A percentile compares a stretch with the other conserved stretches of the same genome.
These are phyloP conservation scores for Mimachlamys varia DNA, from an alignment of 2,888 invertebrate species.

Conservation along the genomic window DNA sequence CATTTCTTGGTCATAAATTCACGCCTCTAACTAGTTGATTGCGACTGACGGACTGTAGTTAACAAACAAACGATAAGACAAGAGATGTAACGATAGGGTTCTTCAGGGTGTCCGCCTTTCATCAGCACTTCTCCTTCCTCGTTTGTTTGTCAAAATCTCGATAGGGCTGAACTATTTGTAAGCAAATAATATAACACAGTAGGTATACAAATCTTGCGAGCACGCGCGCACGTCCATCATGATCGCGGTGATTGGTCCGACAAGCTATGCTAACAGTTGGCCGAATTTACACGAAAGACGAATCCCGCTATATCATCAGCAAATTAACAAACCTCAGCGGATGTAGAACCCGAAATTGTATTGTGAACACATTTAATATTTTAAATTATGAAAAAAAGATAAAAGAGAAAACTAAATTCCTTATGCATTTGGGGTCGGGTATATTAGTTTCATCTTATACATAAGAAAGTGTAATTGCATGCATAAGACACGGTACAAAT, in stretches of 20 bases:
- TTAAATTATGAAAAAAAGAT: too few relatives aligned
- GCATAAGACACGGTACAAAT: too few relatives aligned
- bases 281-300: not conserved
- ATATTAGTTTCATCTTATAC: too few relatives aligned
- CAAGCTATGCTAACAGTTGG: not conserved
- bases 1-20: not conserved
- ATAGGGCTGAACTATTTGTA: constrained; percentile 18
- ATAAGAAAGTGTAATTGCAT: too few relatives aligned
- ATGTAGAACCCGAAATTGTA: too few relatives aligned
- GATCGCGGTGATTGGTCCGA: not conserved
- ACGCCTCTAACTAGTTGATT: not conserved
- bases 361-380: too few relatives aligned
- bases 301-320: too few relatives aligned
- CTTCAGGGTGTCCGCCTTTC: constrained; percentile 11
- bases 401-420: too few relatives aligned
- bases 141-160: not conserved
- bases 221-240: constrained; percentile 9
- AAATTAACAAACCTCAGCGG: too few relatives aligned
- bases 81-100: not conserved
- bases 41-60: not conserved
- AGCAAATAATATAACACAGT: constrained; percentile 14
- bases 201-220: not conserved
- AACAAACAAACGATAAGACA: not conserved
- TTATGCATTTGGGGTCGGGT: too few relatives aligned
- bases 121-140: not conserved